Conservation (phyloP, 30 jellyfish, hydroid and myxozoan species). For the Turritopsis dohrnii region DNA sequence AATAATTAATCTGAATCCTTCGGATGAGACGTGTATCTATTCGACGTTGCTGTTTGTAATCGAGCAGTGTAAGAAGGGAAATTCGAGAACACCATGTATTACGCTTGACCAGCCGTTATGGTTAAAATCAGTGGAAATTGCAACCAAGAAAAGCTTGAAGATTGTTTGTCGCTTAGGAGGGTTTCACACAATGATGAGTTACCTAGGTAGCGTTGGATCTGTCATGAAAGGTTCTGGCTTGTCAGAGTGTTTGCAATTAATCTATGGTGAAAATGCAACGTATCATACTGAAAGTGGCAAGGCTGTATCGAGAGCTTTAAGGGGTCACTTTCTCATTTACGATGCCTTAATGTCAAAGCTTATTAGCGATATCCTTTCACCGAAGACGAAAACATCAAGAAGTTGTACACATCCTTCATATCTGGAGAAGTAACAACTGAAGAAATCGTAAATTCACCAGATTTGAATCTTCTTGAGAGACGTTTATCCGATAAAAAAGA, state of each 20-base stretch:
- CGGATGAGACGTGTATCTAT: conserved; percentile 42
- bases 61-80: conserved; percentile 24
- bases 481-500: conserved; percentile 8
- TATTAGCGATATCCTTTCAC: conserved; percentile 9
- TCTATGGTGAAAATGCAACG: conserved; percentile 34
- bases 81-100: conserved; percentile 34
- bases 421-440: conserved; percentile 13
- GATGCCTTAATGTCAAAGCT: too few relatives aligned
- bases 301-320: too few relatives aligned
- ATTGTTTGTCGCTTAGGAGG: conserved; percentile 58
- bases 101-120: conserved; percentile 64
- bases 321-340: too few relatives aligned
- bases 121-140: conserved; percentile 40
- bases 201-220: conserved; percentile 46
- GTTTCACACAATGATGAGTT: conserved; percentile 46
- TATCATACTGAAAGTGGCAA: conserved; percentile 6
- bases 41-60: conserved; percentile 33
- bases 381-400: conserved; percentile 11
- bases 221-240: too few relatives aligned
- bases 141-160: conserved; percentile 4
- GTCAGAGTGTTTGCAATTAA: conserved; percentile 43
- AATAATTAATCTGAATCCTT: too few relatives aligned
- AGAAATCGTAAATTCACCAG: conserved; percentile 17
- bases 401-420: conserved; percentile 10
- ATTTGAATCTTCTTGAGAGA: conserved; percentile 8